These are phyloP conservation scores for Nyctibius bracteatus DNA, from an alignment of 2,113 vertebrate species.

Conservation along the genomic window DNA sequence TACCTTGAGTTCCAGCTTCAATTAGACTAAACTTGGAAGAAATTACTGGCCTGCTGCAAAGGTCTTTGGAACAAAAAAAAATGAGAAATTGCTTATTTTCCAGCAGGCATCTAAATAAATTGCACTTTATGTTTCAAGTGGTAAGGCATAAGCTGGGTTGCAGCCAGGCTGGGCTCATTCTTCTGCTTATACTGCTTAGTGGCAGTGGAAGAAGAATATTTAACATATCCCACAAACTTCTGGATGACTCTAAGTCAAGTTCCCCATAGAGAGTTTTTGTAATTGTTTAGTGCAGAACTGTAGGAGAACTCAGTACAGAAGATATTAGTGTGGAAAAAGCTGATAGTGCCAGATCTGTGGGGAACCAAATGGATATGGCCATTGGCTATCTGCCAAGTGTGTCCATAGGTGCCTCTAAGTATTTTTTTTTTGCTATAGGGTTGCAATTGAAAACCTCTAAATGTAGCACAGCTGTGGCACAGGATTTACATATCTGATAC, in stretches of 20 bases:
- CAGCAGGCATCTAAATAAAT: slow-evolving; percentile 4
- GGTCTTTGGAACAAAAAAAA: slow-evolving; percentile 1
- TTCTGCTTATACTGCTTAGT: background rate
- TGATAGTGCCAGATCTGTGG: background rate
- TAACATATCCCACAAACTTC: background rate
- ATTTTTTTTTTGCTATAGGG: background rate
- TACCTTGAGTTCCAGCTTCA: background rate
- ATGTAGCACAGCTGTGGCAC: background rate
- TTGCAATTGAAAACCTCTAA: background rate
- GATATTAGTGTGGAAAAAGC: background rate
- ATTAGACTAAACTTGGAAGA: slow-evolving; percentile 15
- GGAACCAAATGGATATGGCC: background rate
- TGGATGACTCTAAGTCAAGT: background rate
- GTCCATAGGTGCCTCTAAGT: background rate
- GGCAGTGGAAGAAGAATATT: background rate
- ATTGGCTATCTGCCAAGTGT: background rate
- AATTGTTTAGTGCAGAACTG: background rate
- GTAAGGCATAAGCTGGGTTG: background rate
- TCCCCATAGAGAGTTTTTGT: background rate
- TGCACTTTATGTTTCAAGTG: background rate
- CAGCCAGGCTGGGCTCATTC: background rate
- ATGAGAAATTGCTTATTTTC: background rate
- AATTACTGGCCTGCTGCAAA: background rate
- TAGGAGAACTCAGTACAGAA: background rate
- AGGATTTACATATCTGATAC: background rate